Percentiles rank a stretch among this genome's conserved stretches.
Conservation (phyloP, 1,140 invertebrate genomes). For the Aethina tumida region DNA sequence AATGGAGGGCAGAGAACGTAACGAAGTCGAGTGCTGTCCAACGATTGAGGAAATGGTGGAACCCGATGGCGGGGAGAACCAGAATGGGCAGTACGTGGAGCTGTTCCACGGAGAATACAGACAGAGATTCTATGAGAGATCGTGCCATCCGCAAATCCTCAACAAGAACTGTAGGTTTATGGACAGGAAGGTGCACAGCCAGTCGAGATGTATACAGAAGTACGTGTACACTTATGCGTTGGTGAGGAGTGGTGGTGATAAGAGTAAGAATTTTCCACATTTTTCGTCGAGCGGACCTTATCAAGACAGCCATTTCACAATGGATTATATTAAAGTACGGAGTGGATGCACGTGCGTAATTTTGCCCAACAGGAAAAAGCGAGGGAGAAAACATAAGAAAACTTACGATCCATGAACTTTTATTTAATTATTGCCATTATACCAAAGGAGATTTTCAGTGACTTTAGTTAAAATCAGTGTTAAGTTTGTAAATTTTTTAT, state of each 20-base stretch:
- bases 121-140: constrained; percentile 69
- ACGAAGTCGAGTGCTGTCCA: constrained; percentile 67
- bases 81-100: constrained; percentile 58
- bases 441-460: constrained; percentile 13
- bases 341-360: constrained; percentile 76
- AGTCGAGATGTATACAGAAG: constrained; percentile 70
- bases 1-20: constrained; percentile 6
- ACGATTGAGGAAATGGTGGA: constrained; percentile 64
- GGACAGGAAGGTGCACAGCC: constrained; percentile 53
- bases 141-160: constrained; percentile 58
- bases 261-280: constrained; percentile 38
- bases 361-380: constrained; percentile 26
- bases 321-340: constrained; percentile 74
- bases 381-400: constrained; percentile 21
- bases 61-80: constrained; percentile 65
- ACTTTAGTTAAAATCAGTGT: constrained; percentile 1
- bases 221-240: constrained; percentile 80
- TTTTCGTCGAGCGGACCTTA: constrained; percentile 43
- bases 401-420: constrained; percentile 7
- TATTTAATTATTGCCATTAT: constrained; percentile 2
- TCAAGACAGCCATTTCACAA: constrained; percentile 48
- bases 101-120: constrained; percentile 61
- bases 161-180: constrained; percentile 68
- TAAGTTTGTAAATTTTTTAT: constrained; percentile 1
- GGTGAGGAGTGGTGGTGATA: constrained; percentile 39